Evolutionary conservation across 2,888 invertebrate species (phyloP).

Genomic region (Micoletzkya japonica): DNA sequence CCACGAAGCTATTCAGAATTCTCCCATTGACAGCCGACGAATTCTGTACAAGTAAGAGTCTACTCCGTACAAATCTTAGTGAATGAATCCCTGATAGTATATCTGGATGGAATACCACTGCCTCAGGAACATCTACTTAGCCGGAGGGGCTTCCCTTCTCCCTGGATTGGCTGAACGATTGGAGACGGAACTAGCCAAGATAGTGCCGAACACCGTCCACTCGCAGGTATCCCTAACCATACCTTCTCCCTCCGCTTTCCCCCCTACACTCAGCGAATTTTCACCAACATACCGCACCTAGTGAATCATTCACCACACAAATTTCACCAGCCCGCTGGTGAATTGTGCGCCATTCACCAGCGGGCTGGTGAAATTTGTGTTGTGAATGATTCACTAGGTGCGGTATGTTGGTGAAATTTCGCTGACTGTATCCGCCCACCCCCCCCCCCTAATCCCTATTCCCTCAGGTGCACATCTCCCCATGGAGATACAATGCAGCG

Average conservation of each 20-base stretch:
- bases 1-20: conserved; percentile 69
- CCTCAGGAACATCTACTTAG: conserved; percentile 69
- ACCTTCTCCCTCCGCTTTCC: conserved; percentile 2
- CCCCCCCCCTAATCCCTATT: not conserved
- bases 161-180: conserved; percentile 71
- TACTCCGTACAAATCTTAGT: not conserved
- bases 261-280: too few species aligned
- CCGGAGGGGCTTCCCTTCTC: conserved; percentile 70
- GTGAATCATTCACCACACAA: too few species aligned
- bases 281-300: too few species aligned
- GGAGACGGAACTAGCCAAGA: conserved; percentile 68
- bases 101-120: not conserved
- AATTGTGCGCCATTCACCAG: too few species aligned
- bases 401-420: too few species aligned
- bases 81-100: not conserved
- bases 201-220: conserved; percentile 68
- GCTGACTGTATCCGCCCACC: not conserved
- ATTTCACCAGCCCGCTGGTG: too few species aligned
- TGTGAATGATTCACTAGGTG: too few species aligned
- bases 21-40: conserved; percentile 71
- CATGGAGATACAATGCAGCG: conserved; percentile 71
- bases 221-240: conserved; percentile 68
- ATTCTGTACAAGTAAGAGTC: conserved; percentile 51
- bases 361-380: too few species aligned
- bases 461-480: conserved; percentile 60